Evolutionary conservation across 2,113 vertebrate species (phyloP).

Genomic region (Semnopithecus entellus): DNA sequence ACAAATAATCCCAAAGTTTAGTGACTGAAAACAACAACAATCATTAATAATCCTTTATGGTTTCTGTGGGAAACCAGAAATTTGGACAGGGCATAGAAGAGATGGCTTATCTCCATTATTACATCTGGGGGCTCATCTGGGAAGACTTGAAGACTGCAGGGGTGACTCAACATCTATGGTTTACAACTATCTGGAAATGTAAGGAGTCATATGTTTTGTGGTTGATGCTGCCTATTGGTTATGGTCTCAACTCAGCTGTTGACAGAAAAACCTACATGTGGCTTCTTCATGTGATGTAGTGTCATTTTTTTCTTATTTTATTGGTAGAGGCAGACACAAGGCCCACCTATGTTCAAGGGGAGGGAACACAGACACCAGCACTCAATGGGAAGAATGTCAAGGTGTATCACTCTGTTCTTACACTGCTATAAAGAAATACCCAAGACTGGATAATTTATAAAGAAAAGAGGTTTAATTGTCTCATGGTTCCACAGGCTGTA

Average conservation of each 20-base stretch:
- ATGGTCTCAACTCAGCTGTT: background rate
- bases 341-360: background rate
- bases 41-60: background rate
- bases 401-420: too few species aligned
- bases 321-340: background rate
- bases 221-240: background rate
- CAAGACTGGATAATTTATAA: too few species aligned
- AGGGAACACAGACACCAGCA: background rate
- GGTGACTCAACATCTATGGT: background rate
- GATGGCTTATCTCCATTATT: background rate
- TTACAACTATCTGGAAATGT: background rate
- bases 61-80: background rate
- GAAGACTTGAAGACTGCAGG: background rate
- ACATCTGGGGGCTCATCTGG: background rate
- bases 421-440: too few species aligned
- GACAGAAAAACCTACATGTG: background rate
- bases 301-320: background rate
- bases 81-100: background rate
- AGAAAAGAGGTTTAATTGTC: too few species aligned
- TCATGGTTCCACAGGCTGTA: too few species aligned
- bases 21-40: background rate
- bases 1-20: background rate
- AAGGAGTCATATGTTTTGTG: background rate
- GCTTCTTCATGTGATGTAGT: background rate
- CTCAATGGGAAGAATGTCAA: background rate